Evolutionary conservation across 2,113 vertebrate genomes (phyloP).

Genomic region (Erythrocercus mccallii): DNA sequence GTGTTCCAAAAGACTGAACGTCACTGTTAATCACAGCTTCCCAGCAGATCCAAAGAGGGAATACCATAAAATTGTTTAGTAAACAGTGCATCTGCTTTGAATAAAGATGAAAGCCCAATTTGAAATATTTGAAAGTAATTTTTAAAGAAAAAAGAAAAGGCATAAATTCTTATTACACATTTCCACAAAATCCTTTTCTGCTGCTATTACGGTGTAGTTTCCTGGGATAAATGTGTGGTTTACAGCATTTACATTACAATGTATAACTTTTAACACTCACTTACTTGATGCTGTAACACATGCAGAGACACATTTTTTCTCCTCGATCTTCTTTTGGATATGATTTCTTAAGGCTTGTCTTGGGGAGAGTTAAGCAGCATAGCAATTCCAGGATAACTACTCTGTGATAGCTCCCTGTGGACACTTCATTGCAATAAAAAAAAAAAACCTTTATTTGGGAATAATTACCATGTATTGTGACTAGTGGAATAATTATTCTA

Average conservation of each 20-base stretch:
- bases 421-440: slow-evolving; percentile 51
- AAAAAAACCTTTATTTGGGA: slow-evolving; percentile 52
- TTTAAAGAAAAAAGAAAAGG: background rate
- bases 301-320: background rate
- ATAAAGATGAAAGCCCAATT: background rate
- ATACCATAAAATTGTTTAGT: background rate
- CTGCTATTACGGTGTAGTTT: background rate
- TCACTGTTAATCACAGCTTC: background rate
- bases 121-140: slow-evolving; percentile 16
- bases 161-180: background rate
- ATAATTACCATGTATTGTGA: slow-evolving; percentile 55
- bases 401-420: slow-evolving; percentile 51
- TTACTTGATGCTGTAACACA: background rate
- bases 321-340: background rate
- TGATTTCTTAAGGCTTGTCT: slow-evolving; percentile 41
- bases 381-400: slow-evolving; percentile 53
- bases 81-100: background rate
- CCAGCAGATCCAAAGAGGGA: background rate
- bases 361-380: background rate
- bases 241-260: slow-evolving; percentile 24
- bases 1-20: background rate
- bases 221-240: slow-evolving; percentile 5
- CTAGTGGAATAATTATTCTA: slow-evolving; percentile 53
- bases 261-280: background rate
- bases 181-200: slow-evolving; percentile 4